Conservation (phyloP, 2,113 vertebrate species). For the Climacteris rufus region DNA sequence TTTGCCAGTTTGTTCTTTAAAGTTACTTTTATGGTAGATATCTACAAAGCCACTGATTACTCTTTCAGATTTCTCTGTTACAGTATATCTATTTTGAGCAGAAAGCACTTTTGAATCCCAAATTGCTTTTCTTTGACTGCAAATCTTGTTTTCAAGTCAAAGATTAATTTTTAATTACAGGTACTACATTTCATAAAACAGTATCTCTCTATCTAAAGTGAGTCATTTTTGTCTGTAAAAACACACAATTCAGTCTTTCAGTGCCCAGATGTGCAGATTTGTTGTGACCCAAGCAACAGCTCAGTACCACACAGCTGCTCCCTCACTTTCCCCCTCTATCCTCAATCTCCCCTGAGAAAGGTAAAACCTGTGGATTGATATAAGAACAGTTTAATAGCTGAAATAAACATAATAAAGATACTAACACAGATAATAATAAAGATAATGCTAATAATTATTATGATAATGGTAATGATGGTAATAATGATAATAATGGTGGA, state of each 20-base stretch:
- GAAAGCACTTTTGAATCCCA: neutral
- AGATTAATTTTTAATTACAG: neutral
- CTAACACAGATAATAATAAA: neutral
- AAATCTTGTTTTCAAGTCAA: neutral
- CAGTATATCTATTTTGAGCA: neutral
- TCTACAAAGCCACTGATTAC: neutral
- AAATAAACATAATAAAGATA: neutral
- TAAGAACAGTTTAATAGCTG: neutral
- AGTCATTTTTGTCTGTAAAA: neutral
- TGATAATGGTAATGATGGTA: neutral
- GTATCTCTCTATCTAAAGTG: neutral
- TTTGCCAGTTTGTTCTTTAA: neutral
- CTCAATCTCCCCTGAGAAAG: neutral
- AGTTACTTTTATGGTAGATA: neutral
- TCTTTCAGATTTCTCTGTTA: neutral
- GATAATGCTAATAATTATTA: neutral
- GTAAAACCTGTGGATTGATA: neutral
- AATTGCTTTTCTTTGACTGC: neutral
- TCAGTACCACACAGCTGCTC: rapidly evolving
- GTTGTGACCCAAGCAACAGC: neutral
- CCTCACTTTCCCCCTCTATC: neutral
- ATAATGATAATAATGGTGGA: neutral
- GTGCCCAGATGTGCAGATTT: neutral
- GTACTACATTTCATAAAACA: neutral
- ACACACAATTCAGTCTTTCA: neutral